Conservation (phyloP, 2,797 vertebrate genomes). For the Macropus fuliginosus region DNA sequence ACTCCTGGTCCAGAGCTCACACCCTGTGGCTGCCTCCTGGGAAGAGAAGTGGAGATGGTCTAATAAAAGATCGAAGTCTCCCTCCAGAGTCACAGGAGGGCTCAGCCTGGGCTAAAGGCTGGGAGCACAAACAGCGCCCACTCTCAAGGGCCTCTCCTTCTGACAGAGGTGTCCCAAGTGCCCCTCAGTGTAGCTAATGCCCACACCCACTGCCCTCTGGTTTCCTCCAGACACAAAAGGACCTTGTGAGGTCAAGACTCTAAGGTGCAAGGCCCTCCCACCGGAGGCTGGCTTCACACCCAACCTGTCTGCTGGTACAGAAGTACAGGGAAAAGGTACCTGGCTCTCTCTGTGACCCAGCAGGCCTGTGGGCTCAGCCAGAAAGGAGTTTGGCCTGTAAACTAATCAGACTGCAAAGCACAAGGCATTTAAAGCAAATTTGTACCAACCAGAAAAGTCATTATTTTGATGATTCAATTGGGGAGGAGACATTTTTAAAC, state of each 20-base stretch:
- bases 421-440: not conserved
- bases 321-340: not conserved
- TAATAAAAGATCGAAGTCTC: not conserved
- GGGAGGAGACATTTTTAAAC: not conserved
- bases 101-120: too few relatives aligned
- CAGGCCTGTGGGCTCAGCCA: not conserved
- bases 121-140: not conserved
- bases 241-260: too few relatives aligned
- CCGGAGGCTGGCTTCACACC: too few relatives aligned
- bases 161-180: too few relatives aligned
- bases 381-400: not conserved
- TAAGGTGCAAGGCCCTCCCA: too few relatives aligned
- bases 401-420: too few relatives aligned
- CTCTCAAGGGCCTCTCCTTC: not conserved
- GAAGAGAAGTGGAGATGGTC: not conserved
- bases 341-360: not conserved
- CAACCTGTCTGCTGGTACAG: not conserved
- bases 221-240: too few relatives aligned
- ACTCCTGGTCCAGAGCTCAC: not conserved
- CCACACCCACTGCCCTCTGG: too few relatives aligned
- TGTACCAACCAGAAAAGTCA: not conserved
- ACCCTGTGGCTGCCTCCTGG: not conserved
- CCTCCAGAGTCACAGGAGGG: not conserved
- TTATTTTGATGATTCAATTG: not conserved
- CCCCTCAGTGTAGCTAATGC: too few relatives aligned